Conservation (phyloP, 2,888 invertebrate genomes). For the Phytoseiulus persimilis region DNA sequence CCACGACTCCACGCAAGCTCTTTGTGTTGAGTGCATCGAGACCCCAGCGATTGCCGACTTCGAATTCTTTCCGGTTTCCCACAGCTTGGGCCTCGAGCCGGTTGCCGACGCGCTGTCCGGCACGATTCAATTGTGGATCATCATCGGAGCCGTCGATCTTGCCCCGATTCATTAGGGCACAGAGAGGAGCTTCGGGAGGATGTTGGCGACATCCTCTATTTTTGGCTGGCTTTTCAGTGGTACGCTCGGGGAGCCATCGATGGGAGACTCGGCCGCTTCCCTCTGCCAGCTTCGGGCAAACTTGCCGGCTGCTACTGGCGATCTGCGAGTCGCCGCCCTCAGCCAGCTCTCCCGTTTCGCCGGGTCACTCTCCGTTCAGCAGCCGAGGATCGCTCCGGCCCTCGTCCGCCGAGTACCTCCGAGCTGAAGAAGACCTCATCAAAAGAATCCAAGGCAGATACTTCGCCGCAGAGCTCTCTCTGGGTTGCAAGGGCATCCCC, state of each 20-base stretch:
- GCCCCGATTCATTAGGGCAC: not conserved
- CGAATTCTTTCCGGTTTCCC: not conserved
- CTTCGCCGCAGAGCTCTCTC: too few species aligned
- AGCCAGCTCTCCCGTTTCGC: too few species aligned
- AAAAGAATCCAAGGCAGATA: too few species aligned
- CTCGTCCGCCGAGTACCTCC: too few species aligned
- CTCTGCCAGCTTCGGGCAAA: not conserved
- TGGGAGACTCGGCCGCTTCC: not conserved
- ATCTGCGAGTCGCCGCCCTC: too few species aligned
- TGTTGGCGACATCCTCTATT: not conserved
- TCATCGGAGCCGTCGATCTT: not conserved
- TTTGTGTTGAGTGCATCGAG: not conserved
- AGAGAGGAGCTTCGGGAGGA: not conserved
- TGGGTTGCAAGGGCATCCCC: too few species aligned
- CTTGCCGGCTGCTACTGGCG: not conserved
- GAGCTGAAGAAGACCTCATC: too few species aligned
- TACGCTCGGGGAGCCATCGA: not conserved
- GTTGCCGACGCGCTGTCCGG: not conserved
- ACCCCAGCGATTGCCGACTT: not conserved
- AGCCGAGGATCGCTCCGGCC: too few species aligned
- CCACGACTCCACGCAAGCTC: not conserved
- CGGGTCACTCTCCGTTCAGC: too few species aligned
- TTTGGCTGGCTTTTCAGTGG: not conserved
- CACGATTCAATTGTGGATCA: not conserved
- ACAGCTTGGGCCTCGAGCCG: not conserved